A percentile compares a stretch with the other conserved stretches of the same genome.
Conservation (phyloP, 1,140 invertebrate genomes). For the Ostrea edulis region DNA sequence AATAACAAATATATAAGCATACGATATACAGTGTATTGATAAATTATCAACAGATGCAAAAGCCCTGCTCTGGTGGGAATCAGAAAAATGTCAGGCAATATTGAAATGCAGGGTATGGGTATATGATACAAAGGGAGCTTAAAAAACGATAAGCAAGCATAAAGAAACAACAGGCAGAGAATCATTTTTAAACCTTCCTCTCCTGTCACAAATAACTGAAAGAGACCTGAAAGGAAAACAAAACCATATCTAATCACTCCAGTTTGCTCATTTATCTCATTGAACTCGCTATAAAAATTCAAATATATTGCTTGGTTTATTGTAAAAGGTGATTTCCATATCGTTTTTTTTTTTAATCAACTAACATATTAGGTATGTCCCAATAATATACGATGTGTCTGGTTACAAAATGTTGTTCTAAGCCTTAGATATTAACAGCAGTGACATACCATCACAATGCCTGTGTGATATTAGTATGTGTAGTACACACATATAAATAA, state of each 20-base stretch:
- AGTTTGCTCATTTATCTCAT: not conserved
- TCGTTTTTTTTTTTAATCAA: not conserved
- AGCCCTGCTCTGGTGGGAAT: not conserved
- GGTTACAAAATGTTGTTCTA: slow-evolving; percentile 2
- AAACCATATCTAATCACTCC: too few relatives aligned
- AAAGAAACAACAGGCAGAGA: slow-evolving; percentile 11
- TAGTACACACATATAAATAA: not conserved
- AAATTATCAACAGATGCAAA: not conserved
- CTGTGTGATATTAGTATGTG: not conserved
- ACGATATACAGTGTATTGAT: not conserved
- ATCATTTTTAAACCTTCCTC: slow-evolving; percentile 24
- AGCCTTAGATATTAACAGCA: not conserved
- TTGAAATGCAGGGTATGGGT: slow-evolving; percentile 16
- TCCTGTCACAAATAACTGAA: slow-evolving; percentile 33
- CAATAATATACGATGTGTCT: not conserved
- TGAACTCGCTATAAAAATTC: not conserved
- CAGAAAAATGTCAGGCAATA: slow-evolving; percentile 28
- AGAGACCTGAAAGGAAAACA: slow-evolving; percentile 39
- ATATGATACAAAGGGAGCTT: slow-evolving; percentile 11
- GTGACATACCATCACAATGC: not conserved
- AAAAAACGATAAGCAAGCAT: slow-evolving; percentile 24
- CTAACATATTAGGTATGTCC: not conserved
- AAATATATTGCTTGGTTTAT: not conserved
- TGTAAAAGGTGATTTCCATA: not conserved
- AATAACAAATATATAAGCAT: not conserved